A percentile compares a stretch with the other conserved stretches of the same genome.
Evolutionary conservation across 2,113 vertebrate species (phyloP).

Genomic region (Budorcas taxicolor): DNA sequence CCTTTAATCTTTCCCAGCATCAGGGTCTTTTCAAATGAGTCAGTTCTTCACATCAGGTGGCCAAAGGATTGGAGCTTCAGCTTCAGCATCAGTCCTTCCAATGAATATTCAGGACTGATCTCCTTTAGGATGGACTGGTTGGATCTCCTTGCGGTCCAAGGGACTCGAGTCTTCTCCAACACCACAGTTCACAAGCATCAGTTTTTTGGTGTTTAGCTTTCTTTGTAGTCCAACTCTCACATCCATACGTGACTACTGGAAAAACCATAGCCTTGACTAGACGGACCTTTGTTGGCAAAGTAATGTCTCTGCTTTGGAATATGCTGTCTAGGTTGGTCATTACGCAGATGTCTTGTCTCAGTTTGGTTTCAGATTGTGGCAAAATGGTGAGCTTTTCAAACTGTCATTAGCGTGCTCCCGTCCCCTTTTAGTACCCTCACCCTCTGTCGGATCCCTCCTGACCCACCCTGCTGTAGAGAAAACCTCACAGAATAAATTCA

Average conservation of each 20-base stretch:
- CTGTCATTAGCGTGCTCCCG: fast-evolving
- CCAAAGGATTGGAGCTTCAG: background rate
- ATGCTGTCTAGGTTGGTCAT: background rate
- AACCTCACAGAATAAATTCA: background rate
- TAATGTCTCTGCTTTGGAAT: background rate
- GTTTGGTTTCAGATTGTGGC: background rate
- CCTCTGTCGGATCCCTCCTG: fast-evolving
- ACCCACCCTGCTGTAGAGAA: background rate
- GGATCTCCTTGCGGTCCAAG: background rate
- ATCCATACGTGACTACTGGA: background rate
- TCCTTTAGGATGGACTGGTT: background rate
- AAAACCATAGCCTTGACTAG: background rate
- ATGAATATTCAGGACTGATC: background rate
- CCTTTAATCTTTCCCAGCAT: background rate
- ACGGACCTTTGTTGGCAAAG: fast-evolving
- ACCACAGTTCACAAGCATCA: background rate
- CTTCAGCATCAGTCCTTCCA: background rate
- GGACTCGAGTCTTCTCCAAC: background rate
- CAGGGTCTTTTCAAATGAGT: background rate
- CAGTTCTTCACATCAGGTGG: background rate
- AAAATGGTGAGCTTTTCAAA: background rate
- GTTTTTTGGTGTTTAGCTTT: fast-evolving
- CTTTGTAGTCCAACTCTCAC: background rate
- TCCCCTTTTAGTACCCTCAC: background rate
- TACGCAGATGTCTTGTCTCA: background rate